Conservation (phyloP, 2,888 invertebrate genomes). For the Drosophila subsilvestris region DNA sequence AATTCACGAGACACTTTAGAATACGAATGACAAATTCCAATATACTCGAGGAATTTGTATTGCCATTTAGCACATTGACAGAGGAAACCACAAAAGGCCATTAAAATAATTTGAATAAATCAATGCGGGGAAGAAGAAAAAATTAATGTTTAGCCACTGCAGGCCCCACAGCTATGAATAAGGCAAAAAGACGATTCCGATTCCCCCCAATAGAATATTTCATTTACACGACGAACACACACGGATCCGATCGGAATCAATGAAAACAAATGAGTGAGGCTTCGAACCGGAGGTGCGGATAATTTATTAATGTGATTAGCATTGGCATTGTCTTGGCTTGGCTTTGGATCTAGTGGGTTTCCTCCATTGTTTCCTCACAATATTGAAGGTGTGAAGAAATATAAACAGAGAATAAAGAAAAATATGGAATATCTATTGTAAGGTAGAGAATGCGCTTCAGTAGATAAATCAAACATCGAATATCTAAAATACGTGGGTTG, state of each 20-base stretch:
- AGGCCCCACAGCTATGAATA: constrained; percentile 35
- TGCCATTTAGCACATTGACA: constrained; percentile 63
- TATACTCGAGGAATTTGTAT: constrained; percentile 48
- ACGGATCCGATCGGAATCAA: constrained; percentile 30
- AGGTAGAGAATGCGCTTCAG: background rate
- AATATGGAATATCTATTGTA: constrained; percentile 12
- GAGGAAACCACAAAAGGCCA: constrained; percentile 71
- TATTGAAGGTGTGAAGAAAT: constrained; percentile 34
- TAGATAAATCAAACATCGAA: constrained; percentile 1
- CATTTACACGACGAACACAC: constrained; percentile 48
- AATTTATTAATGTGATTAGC: constrained; percentile 75
- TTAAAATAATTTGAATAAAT: constrained; percentile 73
- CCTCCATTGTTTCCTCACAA: constrained; percentile 51
- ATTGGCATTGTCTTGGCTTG: constrained; percentile 50
- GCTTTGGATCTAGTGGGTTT: constrained; percentile 16
- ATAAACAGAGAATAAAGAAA: constrained; percentile 14
- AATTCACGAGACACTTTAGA: constrained; percentile 30
- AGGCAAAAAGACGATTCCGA: constrained; percentile 13
- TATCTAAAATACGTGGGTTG: background rate
- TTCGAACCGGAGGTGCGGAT: constrained; percentile 62
- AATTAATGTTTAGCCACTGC: constrained; percentile 50
- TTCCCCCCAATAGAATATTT: constrained; percentile 52
- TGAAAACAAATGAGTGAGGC: constrained; percentile 43
- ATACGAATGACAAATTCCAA: constrained; percentile 20
- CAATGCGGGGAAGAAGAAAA: constrained; percentile 45